Conservation (phyloP, 2,113 vertebrate species). For the Gymnobelideus leadbeateri region DNA sequence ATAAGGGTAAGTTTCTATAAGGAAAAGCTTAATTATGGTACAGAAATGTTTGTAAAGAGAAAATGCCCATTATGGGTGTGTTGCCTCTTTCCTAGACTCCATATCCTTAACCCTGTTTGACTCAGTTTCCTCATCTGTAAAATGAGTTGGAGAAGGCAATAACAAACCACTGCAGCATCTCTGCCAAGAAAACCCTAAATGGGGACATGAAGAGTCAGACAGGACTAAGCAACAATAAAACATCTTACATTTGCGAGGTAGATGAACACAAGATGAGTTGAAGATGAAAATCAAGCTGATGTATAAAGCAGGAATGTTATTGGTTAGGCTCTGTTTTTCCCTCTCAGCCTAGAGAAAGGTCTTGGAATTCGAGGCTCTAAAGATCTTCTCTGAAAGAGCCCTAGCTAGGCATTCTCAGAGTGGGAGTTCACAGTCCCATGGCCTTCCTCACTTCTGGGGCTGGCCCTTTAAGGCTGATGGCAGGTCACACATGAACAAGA, state of each 20-base stretch:
- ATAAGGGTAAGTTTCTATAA: no score
- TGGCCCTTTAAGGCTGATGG: background rate
- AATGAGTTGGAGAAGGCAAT: background rate
- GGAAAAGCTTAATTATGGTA: no score
- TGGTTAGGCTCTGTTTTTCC: background rate
- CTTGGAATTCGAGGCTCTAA: background rate
- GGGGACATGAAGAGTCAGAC: background rate
- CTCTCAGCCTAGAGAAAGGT: background rate
- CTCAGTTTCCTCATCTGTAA: background rate
- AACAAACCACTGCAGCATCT: background rate
- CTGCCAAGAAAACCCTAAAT: background rate
- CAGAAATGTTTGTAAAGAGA: background rate
- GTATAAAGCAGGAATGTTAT: background rate
- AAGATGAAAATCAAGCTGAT: background rate
- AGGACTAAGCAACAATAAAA: background rate
- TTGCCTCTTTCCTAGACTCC: background rate
- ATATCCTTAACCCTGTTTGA: background rate
- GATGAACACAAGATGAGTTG: background rate
- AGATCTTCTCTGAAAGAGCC: background rate
- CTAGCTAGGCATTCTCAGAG: background rate
- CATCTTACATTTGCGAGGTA: background rate
- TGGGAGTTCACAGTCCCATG: background rate
- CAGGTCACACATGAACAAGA: constrained; percentile 24
- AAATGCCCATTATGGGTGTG: background rate
- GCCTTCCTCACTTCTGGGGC: background rate